Base-by-base conservation (phyloP, 2,888 invertebrate genomes). In the Parnassius orleans region DNA sequence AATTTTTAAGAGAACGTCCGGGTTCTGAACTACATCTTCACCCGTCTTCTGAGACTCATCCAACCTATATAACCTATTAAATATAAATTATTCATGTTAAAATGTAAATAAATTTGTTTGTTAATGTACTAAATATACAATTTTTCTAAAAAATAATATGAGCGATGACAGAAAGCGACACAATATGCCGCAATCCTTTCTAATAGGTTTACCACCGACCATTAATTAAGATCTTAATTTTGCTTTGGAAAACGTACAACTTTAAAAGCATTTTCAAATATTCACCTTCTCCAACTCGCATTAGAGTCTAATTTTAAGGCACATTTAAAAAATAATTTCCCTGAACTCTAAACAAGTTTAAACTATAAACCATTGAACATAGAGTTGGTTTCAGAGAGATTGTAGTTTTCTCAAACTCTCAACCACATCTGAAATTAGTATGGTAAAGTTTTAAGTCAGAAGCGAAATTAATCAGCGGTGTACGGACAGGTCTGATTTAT, bases 401-500 rank as follows among this genome's bases (percentile, higher is more conserved):
- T n/a, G 2, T 7, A 7, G 33, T 41, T 19, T 2, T 3, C 5
- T 24, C 10, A 43, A 19, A 51, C 19, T 19, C 41, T 24, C 44
- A 9, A 55, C 43, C 19, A 24, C 55, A 52, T 52, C 66, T 66
- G 57, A 71, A 68, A 69, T 70, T 68, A 67, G 56, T 62, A 61
- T 61, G 66, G 63, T 65, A 61, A 69, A 68, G 67, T 67, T 70
- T 68, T 63, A 69, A 69, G 68, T 68, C 60, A 65, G 68, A 68
- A 71, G 59, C 67, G 68, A 72, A 74, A 72, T 73, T 72, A 72
- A 72, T 72, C 71, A 70, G 65, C 66, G 68, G 54, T 65, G 68
- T 66, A 66, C 66, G 64, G 68, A 57, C 68, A 69, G 68, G 66
- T 66, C 66, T 76, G 73, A 75, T 76, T 76, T 72, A 75, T 74